Evolutionary conservation across 2,113 vertebrate species (phyloP).

Genomic region (Embiotoca jacksoni): DNA sequence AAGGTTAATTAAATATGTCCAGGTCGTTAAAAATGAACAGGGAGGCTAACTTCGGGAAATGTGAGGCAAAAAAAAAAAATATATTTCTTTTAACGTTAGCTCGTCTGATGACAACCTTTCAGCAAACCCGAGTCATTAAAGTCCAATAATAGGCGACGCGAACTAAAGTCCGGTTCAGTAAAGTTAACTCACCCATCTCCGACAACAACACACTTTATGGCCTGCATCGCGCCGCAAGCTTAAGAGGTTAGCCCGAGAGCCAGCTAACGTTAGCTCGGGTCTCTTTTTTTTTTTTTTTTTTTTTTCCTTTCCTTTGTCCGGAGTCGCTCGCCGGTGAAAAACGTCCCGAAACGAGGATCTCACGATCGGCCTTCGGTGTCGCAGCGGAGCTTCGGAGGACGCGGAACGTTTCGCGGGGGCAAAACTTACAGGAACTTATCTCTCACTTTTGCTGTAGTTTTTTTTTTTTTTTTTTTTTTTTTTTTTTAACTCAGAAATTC

Average conservation of each 20-base stretch:
- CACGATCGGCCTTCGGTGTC: background rate
- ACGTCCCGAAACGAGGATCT: constrained; percentile 27
- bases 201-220: constrained; percentile 99
- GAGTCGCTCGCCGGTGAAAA: constrained; percentile 51
- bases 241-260: constrained; percentile 63
- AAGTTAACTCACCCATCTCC: constrained; percentile 94
- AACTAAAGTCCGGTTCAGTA: background rate
- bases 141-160: background rate
- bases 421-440: constrained; percentile 49
- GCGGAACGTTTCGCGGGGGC: background rate
- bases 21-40: constrained; percentile 8
- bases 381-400: background rate
- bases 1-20: background rate
- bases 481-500: constrained; percentile 46
- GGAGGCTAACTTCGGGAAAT: constrained; percentile 48
- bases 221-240: constrained; percentile 89
- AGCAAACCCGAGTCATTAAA: background rate
- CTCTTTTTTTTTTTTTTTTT: constrained; percentile 42
- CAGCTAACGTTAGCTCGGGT: constrained; percentile 74
- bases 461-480: constrained; percentile 41
- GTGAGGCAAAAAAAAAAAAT: background rate
- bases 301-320: constrained; percentile 69
- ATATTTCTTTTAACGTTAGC: background rate
- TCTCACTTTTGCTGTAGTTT: constrained; percentile 59
- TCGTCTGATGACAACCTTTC: background rate